Evolutionary conservation across 2,113 vertebrate species (phyloP).

Genomic region (Halcyon senegalensis): DNA sequence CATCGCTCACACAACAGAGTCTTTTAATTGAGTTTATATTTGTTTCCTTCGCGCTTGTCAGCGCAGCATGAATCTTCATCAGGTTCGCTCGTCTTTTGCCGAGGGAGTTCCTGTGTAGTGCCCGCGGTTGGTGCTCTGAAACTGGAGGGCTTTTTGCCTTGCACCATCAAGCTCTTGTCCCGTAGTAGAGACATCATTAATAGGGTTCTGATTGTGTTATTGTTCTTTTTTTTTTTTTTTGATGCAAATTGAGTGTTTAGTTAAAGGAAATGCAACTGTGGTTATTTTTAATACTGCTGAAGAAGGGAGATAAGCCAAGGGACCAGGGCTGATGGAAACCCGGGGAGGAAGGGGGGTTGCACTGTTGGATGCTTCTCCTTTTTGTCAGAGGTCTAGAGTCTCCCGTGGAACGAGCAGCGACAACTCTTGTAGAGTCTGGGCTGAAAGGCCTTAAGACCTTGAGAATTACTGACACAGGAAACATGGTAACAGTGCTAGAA

Average conservation of each 20-base stretch:
- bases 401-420: not conserved
- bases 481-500: conserved; percentile 33
- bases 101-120: not conserved
- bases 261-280: not conserved
- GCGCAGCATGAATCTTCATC: conserved; percentile 16
- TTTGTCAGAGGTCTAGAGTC: not conserved
- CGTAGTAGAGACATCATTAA: not conserved
- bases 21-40: conserved; percentile 59
- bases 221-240: not conserved
- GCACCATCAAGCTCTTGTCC: not conserved
- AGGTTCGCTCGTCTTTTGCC: not conserved
- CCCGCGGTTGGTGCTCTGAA: not conserved
- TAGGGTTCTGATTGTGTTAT: not conserved
- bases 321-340: not conserved
- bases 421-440: not conserved
- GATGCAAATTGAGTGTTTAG: not conserved
- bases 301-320: not conserved
- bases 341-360: not conserved
- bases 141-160: not conserved
- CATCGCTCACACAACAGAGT: conserved; percentile 23
- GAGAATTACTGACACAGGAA: conserved; percentile 49
- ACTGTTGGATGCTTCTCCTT: not conserved
- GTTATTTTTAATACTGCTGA: not conserved
- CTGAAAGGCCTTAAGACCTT: conserved; percentile 17
- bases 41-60: conserved; percentile 43